Evolutionary conservation across 2,888 invertebrate species (phyloP), one percentile per base, ranked within the genome.

Genomic region (Tipula helvola): DNA sequence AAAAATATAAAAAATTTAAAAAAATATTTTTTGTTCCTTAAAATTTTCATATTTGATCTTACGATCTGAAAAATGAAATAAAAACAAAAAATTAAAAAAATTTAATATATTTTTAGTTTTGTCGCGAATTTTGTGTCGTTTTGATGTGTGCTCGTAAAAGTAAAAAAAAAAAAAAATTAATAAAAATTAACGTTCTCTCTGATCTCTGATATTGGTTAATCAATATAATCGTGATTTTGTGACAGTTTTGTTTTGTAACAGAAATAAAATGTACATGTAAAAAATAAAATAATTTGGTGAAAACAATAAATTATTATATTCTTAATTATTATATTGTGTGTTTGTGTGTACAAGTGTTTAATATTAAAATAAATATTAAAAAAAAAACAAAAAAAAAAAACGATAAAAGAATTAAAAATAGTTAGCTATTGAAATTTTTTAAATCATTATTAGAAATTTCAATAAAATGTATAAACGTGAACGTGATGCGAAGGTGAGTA

Each of bases 11-110:
- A 28, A 28, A 52, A 16, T n/a, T n/a, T 16, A 52, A 7, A 16
- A 5, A 52, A 16, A 16, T 71, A 28, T 71, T 71, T 71, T 52
- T 71, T 57, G 52, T 57, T 57, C 16, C 52, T 57, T 57, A 57
- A 83, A 36, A 36, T 84, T 84, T 84, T 84, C 39, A 36, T 41
- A 84, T 84, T 84, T 84, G 84, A 84, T 84, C 84, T 84, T 39
- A n/a, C 84, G 84, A 84, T 84, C 41, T 84, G n/a, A 7, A 39
- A 84, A 41, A 84, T 39, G 5, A 84, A 36, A 84, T 39, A 5
- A 84, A 36, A 84, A 36, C 4, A 83, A 83, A 83, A 10, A 36
- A 13, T n/a, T 4, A 83, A 83, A 83, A 8, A 28, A 8, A 2
- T 83, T 4, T 36, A 36, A 7, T 83, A 83, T 84, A 36, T 84